Conservation (phyloP, 2,797 vertebrate genomes). For the Chaunax sp. region DNA sequence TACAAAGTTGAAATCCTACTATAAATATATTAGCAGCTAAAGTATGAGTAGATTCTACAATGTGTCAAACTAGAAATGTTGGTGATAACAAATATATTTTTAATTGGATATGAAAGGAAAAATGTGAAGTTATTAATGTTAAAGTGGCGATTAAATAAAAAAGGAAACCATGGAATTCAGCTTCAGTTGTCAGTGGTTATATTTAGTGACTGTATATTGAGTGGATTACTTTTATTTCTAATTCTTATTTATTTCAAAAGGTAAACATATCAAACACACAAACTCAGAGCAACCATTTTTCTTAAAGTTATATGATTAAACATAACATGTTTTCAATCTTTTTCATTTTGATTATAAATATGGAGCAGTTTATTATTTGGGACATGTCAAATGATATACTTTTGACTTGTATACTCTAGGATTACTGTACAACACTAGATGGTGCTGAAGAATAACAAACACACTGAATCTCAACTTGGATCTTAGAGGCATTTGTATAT, state of each 20-base stretch:
- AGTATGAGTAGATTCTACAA: not conserved
- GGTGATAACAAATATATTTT: no score
- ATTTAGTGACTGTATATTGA: not conserved
- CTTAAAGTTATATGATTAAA: not conserved
- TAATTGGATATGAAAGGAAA: no score
- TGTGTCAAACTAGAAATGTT: no score
- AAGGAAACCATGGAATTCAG: not conserved
- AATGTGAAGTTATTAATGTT: not conserved
- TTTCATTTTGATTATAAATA: not conserved
- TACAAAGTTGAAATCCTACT: not conserved
- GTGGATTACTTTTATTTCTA: not conserved
- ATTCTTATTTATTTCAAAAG: not conserved
- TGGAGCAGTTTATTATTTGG: not conserved
- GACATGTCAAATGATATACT: not conserved
- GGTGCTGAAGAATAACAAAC: conserved; percentile 67
- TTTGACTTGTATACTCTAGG: not conserved
- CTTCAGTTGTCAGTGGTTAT: not conserved
- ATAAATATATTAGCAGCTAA: not conserved
- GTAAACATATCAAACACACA: not conserved
- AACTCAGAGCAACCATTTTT: not conserved
- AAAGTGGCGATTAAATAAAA: not conserved
- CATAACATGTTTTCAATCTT: no score
- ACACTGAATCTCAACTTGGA: not conserved
- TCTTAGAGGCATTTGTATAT: conserved; percentile 10
- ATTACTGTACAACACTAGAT: conserved; percentile 67